Base-by-base conservation (phyloP, 2,797 vertebrate genomes). In the Arrhamphus sclerolepis region DNA sequence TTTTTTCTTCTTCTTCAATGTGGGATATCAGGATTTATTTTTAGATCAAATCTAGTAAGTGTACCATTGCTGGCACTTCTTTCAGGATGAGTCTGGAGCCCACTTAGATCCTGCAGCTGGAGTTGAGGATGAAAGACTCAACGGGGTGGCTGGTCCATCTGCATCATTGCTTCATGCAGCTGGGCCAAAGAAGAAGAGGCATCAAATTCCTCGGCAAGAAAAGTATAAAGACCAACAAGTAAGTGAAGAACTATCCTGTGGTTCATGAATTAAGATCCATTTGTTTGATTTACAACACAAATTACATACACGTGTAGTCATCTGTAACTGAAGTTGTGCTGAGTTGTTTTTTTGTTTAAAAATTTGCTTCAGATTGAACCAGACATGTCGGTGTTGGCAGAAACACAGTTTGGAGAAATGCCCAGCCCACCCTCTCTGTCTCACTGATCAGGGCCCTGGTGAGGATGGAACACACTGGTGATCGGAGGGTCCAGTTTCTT, bases 191-290 rank as follows among this genome's bases (percentile, higher is more conserved):
- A 93, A 84, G 67, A 92, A 88, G 81, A 89, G 91, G 44, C 92
- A 92, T 48, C 77, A 91, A 17, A 77, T 91, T 66, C 78, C 82
- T 26, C 89, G 89, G 38, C 88, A 86, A 75, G 93, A 94, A 28
- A 91, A 83, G 62, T 91, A 93, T 9, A 89, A 87, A 78, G 92
- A 93, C 9, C 70, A 80, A 65, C 90, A 91, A 83, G 92, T 93
- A 62, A 51, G 58, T 51, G 8, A 47, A 38, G 14, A 46, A 3
- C 16, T 52, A 28, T 0, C 1, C n/a, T 24, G 38, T 61, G 10
- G 19, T 51, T 29, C 1, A 16, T 50, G 18, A 41, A 8, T 10
- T 1, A 0, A 7, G 49, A n/a, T 40, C 8, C 10, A 13, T 34
- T 34, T 26, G 24, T 26, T 26, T 26, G 24, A 26, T 26, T 6